Conservation (phyloP, 2,113 vertebrate genomes). For the Eptesicus fuscus region DNA sequence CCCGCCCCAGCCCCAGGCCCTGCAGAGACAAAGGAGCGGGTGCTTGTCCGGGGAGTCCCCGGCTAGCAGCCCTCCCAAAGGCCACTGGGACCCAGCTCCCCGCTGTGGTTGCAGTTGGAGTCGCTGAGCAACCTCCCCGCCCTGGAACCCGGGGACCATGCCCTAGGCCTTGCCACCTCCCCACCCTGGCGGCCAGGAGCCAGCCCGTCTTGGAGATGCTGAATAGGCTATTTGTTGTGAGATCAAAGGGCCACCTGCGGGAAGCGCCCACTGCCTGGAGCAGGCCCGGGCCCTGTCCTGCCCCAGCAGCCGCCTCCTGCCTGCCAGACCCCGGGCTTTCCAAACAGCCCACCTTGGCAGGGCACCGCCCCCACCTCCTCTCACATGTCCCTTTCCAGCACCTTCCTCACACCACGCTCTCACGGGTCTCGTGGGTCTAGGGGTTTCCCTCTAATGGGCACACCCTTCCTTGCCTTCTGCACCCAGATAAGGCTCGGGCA, state of each 20-base stretch:
- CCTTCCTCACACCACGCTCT: accelerated
- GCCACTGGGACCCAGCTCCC: neutral
- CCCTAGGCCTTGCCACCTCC: conserved; percentile 54
- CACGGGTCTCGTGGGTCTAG: accelerated
- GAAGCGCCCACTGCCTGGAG: conserved; percentile 34
- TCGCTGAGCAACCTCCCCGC: neutral
- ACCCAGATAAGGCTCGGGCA: neutral
- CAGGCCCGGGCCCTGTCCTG: conserved; percentile 52
- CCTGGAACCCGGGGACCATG: conserved; percentile 3
- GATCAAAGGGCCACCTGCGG: conserved; percentile 74
- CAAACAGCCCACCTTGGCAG: conserved; percentile 55
- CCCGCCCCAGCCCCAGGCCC: neutral
- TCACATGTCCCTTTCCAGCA: accelerated
- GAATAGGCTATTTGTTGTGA: conserved; percentile 66
- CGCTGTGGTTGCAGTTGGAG: neutral
- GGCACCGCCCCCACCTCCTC: neutral
- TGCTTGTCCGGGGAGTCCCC: neutral
- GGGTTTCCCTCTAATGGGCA: accelerated
- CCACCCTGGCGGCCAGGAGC: conserved; percentile 47
- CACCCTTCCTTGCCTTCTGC: neutral
- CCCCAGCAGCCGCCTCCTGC: neutral
- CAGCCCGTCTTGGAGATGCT: conserved; percentile 40
- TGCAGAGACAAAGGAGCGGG: neutral
- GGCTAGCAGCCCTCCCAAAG: neutral
- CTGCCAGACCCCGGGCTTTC: conserved; percentile 7